Evolutionary conservation across 2,888 invertebrate genomes (phyloP).

Genomic region (Tinea trinotella): DNA sequence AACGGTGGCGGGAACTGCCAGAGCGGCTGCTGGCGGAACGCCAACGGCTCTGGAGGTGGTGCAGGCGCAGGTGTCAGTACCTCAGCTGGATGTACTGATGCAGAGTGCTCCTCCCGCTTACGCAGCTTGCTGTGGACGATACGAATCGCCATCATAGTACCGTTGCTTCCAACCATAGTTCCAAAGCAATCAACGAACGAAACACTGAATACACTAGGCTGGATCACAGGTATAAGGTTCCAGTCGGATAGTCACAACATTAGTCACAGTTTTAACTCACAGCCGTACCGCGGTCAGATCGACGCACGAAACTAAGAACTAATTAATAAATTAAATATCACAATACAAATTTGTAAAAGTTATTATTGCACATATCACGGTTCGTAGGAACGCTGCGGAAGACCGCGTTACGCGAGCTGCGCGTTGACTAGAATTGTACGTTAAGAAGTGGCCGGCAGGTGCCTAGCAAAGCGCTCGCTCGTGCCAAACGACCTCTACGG

Average conservation of each 20-base stretch:
- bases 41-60: slow-evolving; percentile 68
- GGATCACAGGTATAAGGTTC: slow-evolving; percentile 65
- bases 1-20: slow-evolving; percentile 90
- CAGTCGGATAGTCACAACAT: slow-evolving; percentile 71
- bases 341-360: slow-evolving; percentile 55
- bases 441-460: slow-evolving; percentile 70
- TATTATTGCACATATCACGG: slow-evolving; percentile 72
- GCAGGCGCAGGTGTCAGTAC: slow-evolving; percentile 73
- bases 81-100: slow-evolving; percentile 78
- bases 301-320: slow-evolving; percentile 59
- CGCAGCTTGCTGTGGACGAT: slow-evolving; percentile 93
- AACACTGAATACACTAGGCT: slow-evolving; percentile 63
- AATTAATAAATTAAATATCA: slow-evolving; percentile 70
- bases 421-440: slow-evolving; percentile 69
- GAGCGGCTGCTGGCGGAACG: slow-evolving; percentile 79
- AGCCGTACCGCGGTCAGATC: slow-evolving; percentile 61
- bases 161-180: slow-evolving; percentile 89
- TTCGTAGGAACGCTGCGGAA: slow-evolving; percentile 67
- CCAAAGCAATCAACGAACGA: slow-evolving; percentile 56
- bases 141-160: slow-evolving; percentile 89
- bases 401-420: slow-evolving; percentile 67
- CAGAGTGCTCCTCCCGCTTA: slow-evolving; percentile 85
- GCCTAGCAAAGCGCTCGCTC: slow-evolving; percentile 75
- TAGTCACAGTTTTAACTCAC: slow-evolving; percentile 66
- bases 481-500: slow-evolving; percentile 75